These are phyloP conservation scores for Oryzias javanicus DNA, from an alignment of 2,113 vertebrate species.

Conservation along the genomic window DNA sequence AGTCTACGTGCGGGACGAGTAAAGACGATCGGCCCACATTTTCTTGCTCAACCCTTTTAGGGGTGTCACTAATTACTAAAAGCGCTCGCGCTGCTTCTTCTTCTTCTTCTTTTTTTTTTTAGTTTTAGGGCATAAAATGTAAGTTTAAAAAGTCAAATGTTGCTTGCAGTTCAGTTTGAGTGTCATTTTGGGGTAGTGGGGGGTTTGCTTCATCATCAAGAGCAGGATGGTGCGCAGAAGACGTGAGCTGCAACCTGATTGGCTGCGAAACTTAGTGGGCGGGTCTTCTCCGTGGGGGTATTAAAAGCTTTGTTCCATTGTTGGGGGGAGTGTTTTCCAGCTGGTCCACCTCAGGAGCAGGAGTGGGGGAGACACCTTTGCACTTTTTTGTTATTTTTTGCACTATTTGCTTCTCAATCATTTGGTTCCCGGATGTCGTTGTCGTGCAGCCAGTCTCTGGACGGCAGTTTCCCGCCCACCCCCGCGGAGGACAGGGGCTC, in stretches of 20 bases:
- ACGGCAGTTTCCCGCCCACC: slow-evolving; percentile 59
- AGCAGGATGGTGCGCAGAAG: slow-evolving; percentile 80
- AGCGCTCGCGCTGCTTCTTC: too few relatives aligned
- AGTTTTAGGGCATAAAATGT: too few relatives aligned
- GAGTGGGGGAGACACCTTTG: slow-evolving; percentile 3
- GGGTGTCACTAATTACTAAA: too few relatives aligned
- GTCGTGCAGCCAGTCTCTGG: slow-evolving; percentile 47
- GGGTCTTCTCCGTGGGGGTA: slow-evolving; percentile 14
- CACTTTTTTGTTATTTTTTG: slow-evolving; percentile 14
- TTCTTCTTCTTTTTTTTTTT: too few relatives aligned
- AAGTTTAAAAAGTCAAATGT: too few relatives aligned
- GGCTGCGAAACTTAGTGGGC: slow-evolving; percentile 60
- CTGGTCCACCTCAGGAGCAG: slow-evolving; percentile 31
- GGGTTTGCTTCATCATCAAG: slow-evolving; percentile 28
- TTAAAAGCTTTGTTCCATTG: slow-evolving; percentile 69
- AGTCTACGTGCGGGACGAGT: slow-evolving; percentile 29
- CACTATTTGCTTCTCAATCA: not conserved
- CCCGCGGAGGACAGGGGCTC: slow-evolving; percentile 47
- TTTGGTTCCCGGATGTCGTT: slow-evolving; percentile 48
- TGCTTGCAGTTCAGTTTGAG: too few relatives aligned
- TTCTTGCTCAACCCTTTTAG: too few relatives aligned
- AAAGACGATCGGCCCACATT: not conserved
- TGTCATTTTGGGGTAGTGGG: not conserved
- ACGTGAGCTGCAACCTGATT: slow-evolving; percentile 84
- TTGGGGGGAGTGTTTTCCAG: slow-evolving; percentile 45